Evolutionary conservation across 2,888 invertebrate species (phyloP), one percentile per base, ranked within the genome.

Genomic region (Apodemia mormo): DNA sequence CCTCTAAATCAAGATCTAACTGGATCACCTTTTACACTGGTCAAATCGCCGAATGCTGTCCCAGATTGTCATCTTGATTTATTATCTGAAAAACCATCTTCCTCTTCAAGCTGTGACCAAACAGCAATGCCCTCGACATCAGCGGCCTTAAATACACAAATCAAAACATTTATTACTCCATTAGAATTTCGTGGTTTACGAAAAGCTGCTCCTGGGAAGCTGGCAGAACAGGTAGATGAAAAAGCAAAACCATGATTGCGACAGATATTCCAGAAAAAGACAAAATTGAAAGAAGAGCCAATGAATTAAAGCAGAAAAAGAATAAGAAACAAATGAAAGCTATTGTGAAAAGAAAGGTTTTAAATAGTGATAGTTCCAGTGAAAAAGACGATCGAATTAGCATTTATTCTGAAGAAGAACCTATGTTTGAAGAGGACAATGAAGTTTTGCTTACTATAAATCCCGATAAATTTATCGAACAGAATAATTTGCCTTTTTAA

Each of bases 261-360:
- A 65, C 65, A 40, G 33, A 65, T 65, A 65, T 30, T 40, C 65
- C 65, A 65, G 37, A 65, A 65, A 52, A 52, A 5, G 7, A 14
- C 52, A 6, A 65, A 65, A 65, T 65, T 65, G 43, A 65, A 65
- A 65, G 9, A 65, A 65, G 65, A 65, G 65, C 14, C 65, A 22
- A 65, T 7, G 8, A 43, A 43, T 37, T 65, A 43, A 65, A 65
- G 65, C 43, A 37, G 43, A 65, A 65, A 65, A 43, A 65, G 14
- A 43, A 22, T 43, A n/a, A n/a, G 8, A 2, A 14, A n/a, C n/a
- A 14, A 14, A 52, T n/a, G 14, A 43, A 65, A 22, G 37, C 43
- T 40, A 8, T 40, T 65, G 65, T 43, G 65, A 45, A 65, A 65
- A 45, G 45, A 65, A 65, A 65, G 8, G 45, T 65, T 40, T 65